Conservation (phyloP, 2,113 vertebrate species). For the Prolemur simus region DNA sequence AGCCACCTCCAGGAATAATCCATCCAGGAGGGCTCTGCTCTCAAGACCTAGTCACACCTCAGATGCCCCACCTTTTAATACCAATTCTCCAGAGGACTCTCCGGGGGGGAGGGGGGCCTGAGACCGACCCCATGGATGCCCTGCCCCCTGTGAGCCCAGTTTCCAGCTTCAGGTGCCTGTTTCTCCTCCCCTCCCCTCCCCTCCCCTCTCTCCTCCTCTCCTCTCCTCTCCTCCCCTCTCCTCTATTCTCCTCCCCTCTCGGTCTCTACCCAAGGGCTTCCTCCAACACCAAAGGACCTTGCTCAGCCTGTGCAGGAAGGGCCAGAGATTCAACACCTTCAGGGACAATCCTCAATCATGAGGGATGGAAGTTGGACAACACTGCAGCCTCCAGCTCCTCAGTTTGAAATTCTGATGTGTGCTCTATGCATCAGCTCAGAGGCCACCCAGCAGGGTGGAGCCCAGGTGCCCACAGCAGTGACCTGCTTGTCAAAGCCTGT, state of each 20-base stretch:
- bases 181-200: too few relatives aligned
- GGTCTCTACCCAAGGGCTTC: background rate
- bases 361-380: background rate
- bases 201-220: background rate
- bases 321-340: background rate
- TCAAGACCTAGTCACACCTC: background rate
- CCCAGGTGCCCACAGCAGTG: background rate
- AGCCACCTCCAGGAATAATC: background rate
- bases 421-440: background rate
- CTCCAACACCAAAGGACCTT: background rate
- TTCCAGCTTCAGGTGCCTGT: background rate
- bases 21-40: too few relatives aligned
- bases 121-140: accelerated
- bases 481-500: background rate
- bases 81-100: background rate
- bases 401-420: background rate
- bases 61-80: background rate
- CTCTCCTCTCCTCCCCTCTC: too few relatives aligned
- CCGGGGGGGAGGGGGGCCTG: too few relatives aligned
- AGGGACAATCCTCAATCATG: background rate
- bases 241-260: background rate
- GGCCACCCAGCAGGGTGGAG: accelerated
- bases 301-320: background rate
- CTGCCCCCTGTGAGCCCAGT: accelerated
- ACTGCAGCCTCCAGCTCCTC: background rate